These are phyloP conservation scores for Cynopterus sphinx DNA, from an alignment of 2,797 vertebrate species.

Conservation along the genomic window DNA sequence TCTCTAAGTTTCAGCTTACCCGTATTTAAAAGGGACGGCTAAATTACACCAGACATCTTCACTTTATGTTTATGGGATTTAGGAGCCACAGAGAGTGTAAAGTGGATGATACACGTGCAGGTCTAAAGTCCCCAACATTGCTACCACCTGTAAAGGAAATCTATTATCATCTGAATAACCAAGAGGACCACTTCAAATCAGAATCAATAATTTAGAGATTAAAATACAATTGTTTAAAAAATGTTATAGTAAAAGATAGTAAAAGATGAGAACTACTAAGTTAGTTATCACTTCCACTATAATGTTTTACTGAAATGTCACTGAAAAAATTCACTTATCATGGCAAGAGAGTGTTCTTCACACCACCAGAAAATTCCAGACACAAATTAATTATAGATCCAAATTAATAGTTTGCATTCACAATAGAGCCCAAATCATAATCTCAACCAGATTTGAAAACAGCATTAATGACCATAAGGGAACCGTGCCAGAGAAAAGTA, in stretches of 20 bases:
- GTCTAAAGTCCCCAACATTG: neutral
- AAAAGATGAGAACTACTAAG: neutral
- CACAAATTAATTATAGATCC: neutral
- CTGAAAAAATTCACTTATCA: neutral
- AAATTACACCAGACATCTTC: neutral
- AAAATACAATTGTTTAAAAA: slow-evolving; percentile 19
- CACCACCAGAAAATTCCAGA: neutral
- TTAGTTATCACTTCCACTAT: neutral
- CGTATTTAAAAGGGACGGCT: neutral
- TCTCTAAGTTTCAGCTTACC: neutral
- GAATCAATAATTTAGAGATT: neutral
- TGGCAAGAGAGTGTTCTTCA: neutral
- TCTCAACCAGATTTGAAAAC: neutral
- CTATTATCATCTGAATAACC: neutral
- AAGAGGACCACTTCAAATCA: neutral
- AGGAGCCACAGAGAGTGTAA: neutral
- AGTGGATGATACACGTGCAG: neutral
- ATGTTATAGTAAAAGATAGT: neutral
- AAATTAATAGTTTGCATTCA: neutral
- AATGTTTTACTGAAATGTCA: neutral
- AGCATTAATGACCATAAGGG: neutral
- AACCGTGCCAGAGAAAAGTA: neutral
- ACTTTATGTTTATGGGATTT: neutral
- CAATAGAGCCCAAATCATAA: neutral
- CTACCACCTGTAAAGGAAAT: neutral